A percentile compares a stretch with the other conserved stretches of the same genome.
These are phyloP conservation scores for Globodera rostochiensis DNA, from an alignment of 1,140 invertebrate species.

Conservation along the genomic window DNA sequence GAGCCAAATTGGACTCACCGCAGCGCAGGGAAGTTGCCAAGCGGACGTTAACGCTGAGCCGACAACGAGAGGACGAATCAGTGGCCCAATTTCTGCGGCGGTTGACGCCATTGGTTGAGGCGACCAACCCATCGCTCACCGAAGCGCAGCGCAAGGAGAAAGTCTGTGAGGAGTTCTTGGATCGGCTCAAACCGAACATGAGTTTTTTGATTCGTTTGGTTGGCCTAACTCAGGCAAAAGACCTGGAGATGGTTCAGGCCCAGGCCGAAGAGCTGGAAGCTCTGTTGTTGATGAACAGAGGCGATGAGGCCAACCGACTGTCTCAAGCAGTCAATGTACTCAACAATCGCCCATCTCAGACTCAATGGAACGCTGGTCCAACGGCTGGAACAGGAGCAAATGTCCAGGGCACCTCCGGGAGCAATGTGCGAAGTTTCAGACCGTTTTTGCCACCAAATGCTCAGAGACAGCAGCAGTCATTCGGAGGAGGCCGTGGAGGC, in stretches of 20 bases:
- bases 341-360: no score
- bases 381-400: no score
- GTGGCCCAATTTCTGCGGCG: background rate
- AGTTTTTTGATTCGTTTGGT: slow-evolving; percentile 8
- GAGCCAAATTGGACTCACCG: slow-evolving; percentile 8
- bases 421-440: no score
- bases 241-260: background rate
- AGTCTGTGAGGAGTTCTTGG: slow-evolving; percentile 11
- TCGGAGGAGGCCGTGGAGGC: no score
- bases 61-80: background rate
- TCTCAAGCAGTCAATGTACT: no score
- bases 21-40: slow-evolving; percentile 2
- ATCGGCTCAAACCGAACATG: slow-evolving; percentile 7
- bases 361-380: no score
- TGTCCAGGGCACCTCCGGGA: no score
- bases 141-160: background rate
- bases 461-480: no score
- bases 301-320: no score
- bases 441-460: no score
- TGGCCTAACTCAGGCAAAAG: background rate
- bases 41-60: background rate
- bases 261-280: slow-evolving; percentile 13
- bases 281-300: background rate
- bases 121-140: background rate
- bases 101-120: background rate